Percentiles rank a stretch among this genome's conserved stretches.
Conservation (phyloP, 2,113 vertebrate genomes). For the Crocuta crocuta region DNA sequence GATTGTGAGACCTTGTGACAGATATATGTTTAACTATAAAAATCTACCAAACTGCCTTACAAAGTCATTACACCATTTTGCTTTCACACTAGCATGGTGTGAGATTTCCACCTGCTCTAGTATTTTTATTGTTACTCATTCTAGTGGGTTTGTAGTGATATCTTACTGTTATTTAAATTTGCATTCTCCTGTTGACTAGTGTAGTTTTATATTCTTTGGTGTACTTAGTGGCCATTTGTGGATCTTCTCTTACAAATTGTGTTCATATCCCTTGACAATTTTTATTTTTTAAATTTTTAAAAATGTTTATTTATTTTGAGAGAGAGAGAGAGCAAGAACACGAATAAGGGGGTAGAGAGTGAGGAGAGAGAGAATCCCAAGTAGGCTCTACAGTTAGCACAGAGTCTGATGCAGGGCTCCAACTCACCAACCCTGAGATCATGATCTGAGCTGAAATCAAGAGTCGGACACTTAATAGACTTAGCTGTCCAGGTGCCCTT, state of each 20-base stretch:
- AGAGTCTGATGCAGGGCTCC: no score
- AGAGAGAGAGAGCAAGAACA: no score
- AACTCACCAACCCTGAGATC: no score
- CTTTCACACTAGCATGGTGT: neutral
- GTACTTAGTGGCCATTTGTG: constrained; percentile 25
- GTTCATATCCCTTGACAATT: constrained; percentile 25
- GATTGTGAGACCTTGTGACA: neutral
- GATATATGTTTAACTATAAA: neutral
- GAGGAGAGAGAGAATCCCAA: no score
- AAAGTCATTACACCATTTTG: neutral
- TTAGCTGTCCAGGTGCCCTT: neutral
- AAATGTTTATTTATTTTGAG: no score
- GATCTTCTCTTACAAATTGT: constrained; percentile 20
- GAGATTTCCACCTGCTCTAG: neutral
- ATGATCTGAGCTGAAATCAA: no score
- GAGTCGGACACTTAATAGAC: no score
- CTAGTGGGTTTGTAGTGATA: neutral
- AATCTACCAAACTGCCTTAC: constrained; percentile 8
- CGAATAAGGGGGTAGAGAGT: no score
- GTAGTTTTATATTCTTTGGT: constrained; percentile 9
- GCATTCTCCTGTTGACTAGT: constrained; percentile 31
- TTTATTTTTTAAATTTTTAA: neutral
- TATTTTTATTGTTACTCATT: constrained; percentile 50
- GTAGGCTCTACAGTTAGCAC: no score
- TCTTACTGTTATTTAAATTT: constrained; percentile 40